Base-by-base conservation (phyloP, 1,140 invertebrate species). In the Dreissena rostriformis region DNA sequence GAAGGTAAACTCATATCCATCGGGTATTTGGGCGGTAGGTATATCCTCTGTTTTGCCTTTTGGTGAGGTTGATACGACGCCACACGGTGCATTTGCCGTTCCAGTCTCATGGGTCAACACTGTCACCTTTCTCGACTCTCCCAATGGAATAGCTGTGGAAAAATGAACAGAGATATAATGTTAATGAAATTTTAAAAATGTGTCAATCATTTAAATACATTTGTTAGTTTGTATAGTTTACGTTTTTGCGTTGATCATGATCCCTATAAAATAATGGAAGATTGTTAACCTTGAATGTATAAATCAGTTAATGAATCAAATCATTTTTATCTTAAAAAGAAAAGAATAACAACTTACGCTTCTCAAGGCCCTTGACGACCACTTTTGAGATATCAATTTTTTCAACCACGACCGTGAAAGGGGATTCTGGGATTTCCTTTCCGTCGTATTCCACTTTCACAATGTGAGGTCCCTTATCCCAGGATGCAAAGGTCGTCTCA, bases 381-480 rank as follows among this genome's bases (percentile, higher is more conserved):
- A 98, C 96, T 91, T 97, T 97, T 51, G 96, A 96, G 39, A 98
- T 95, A 91, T 98, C 97, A 67, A 98, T 95, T 86, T 95, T 95
- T 88, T 96, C 95, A 39, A 98, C 96, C 73, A 95, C 87, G 28
- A 98, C 96, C 73, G 96, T 96, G 80, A 97, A 96, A 6, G 97
- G 97, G 86, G 96, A 96, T 66, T 95, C 94, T 0, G 97, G 97
- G 66, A 98, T 96, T 74, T 96, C 95, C 1, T 96, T 93, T 8
- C 96, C 96, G 52, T 96, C 97, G 90, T 97, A 98, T 29, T 95
- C 92, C 19, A 94, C 92, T 29, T 91, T 96, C 5, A 97, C 96
- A 11, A 95, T 95, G 91, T 98, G 96, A 24, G 94, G 95, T 68
- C 97, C 97, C 73, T 97, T 92, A 91, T 98, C 97, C 0, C 96